Conservation (phyloP, 1,140 invertebrate genomes). For the Drosophila quadrilineata region DNA sequence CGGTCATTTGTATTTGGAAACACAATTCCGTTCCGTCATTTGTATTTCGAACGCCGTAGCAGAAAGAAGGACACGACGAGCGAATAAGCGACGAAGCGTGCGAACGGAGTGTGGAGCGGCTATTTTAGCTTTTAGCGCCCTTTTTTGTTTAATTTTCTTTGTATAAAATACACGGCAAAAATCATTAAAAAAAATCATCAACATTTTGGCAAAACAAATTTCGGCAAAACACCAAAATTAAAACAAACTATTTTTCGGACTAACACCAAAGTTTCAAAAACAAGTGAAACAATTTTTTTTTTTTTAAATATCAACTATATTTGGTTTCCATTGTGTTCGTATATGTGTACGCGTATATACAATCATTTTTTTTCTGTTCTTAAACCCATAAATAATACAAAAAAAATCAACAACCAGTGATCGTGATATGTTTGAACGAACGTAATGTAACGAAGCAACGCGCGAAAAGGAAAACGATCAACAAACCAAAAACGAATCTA, state of each 20-base stretch:
- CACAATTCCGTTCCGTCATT: slow-evolving; percentile 61
- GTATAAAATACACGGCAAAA: slow-evolving; percentile 32
- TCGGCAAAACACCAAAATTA: slow-evolving; percentile 49
- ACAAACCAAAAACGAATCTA: slow-evolving; percentile 10
- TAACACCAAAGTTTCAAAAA: slow-evolving; percentile 26
- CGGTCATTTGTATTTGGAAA: slow-evolving; percentile 78
- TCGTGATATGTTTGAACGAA: slow-evolving; percentile 32
- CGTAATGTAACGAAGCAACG: slow-evolving; percentile 3
- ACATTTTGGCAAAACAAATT: slow-evolving; percentile 57
- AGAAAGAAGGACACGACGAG: slow-evolving; percentile 77
- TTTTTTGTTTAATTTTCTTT: slow-evolving; percentile 79
- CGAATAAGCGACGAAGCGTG: slow-evolving; percentile 65
- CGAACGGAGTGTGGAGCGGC: slow-evolving; percentile 71
- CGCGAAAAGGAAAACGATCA: slow-evolving; percentile 15
- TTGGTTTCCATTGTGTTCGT: slow-evolving; percentile 62
- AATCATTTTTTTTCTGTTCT: slow-evolving; percentile 54
- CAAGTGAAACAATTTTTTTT: slow-evolving; percentile 21
- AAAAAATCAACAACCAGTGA: slow-evolving; percentile 44
- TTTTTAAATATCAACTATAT: slow-evolving; percentile 36
- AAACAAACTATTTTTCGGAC: slow-evolving; percentile 42
- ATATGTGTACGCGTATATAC: slow-evolving; percentile 42
- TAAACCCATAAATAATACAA: slow-evolving; percentile 14
- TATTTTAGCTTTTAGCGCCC: slow-evolving; percentile 77
- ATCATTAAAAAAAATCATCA: slow-evolving; percentile 28
- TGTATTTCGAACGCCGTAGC: slow-evolving; percentile 79